phyloP scores from a whole-genome alignment of 1,140 invertebrate genomes.

The Trichonephila clavata region DNA sequence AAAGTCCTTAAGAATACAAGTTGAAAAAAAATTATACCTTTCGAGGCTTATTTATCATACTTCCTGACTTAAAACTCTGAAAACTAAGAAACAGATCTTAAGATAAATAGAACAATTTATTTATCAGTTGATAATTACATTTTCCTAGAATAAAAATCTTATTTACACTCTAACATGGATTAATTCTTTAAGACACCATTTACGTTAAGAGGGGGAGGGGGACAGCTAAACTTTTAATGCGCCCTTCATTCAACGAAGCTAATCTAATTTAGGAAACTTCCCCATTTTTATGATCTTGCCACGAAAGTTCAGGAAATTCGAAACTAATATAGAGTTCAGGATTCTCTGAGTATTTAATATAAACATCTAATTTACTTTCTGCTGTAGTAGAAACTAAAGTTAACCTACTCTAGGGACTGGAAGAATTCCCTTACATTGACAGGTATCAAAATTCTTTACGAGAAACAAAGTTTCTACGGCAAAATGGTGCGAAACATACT shows the following conservation, averaged over 20 bases:
- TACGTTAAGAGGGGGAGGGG: background rate
- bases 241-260: background rate
- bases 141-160: no score
- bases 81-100: no score
- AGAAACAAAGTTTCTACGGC: background rate
- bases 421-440: background rate
- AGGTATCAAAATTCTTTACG: background rate
- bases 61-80: no score
- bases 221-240: background rate
- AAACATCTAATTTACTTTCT: background rate
- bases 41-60: no score
- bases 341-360: background rate
- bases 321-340: background rate
- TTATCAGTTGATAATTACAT: no score
- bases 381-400: background rate
- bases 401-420: background rate
- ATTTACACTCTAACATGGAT: no score
- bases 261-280: background rate
- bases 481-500: background rate
- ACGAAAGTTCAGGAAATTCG: background rate
- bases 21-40: no score
- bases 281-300: background rate
- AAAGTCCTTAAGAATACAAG: no score
- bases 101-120: no score
- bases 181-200: background rate